Conservation (phyloP, 2,113 vertebrate species). For the Deroptyus accipitrinus region DNA sequence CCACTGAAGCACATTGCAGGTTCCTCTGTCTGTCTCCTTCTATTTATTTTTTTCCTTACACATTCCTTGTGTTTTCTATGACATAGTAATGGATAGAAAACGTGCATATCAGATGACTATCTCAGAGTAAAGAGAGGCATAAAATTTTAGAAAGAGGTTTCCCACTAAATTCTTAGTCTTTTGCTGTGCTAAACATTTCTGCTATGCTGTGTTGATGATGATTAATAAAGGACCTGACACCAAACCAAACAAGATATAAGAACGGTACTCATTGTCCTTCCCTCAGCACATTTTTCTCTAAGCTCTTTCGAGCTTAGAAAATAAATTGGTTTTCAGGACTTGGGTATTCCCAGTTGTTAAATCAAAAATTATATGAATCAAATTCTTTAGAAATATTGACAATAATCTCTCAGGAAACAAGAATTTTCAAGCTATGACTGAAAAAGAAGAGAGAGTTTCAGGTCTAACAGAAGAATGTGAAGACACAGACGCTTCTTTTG, state of each 20-base stretch:
- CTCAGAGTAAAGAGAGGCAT: not conserved
- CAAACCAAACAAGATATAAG: not conserved
- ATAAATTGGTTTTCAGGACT: not conserved
- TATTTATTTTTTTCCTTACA: not conserved
- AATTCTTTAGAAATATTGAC: not conserved
- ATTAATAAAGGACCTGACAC: conserved; percentile 2
- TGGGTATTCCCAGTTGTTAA: not conserved
- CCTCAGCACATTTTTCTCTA: conserved; percentile 14
- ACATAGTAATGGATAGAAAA: not conserved
- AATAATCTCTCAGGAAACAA: not conserved
- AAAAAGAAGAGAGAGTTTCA: not conserved
- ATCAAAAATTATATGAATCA: not conserved
- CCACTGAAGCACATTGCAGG: not conserved
- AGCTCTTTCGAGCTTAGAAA: not conserved
- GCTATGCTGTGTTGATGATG: not conserved
- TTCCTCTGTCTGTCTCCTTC: not conserved
- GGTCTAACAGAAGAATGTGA: not conserved
- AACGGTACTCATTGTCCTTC: not conserved
- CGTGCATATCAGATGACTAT: not conserved
- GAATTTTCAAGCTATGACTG: not conserved
- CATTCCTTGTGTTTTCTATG: not conserved
- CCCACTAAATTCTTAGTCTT: not conserved
- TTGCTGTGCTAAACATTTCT: conserved; percentile 2
- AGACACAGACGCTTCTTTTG: not conserved
- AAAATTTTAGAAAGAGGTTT: not conserved